Evolutionary conservation across 1,140 invertebrate genomes (phyloP).

Genomic region (Ceratosolen solmsi): DNA sequence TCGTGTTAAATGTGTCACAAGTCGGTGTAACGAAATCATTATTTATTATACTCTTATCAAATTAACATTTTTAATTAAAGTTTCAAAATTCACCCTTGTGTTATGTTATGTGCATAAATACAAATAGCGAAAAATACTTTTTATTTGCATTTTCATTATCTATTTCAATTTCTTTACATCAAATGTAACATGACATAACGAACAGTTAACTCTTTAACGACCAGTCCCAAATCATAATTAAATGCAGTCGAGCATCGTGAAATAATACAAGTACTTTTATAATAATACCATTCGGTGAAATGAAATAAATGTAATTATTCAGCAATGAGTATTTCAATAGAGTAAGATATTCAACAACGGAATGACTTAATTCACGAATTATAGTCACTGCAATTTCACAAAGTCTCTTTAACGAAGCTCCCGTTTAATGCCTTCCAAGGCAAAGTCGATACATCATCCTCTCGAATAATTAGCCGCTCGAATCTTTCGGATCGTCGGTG

Average conservation of each 20-base stretch:
- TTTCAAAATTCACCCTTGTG: no score
- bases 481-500: slow-evolving; percentile 7
- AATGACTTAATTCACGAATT: not conserved
- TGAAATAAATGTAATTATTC: not conserved
- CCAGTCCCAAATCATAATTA: not conserved
- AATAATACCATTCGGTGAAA: not conserved
- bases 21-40: no score
- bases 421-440: not conserved
- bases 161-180: not conserved
- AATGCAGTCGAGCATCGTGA: not conserved
- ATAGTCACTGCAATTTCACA: not conserved
- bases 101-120: no score
- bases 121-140: no score
- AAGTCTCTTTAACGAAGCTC: not conserved
- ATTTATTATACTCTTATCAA: no score
- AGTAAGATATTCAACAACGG: not conserved
- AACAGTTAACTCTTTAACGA: not conserved
- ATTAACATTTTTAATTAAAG: no score
- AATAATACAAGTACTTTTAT: not conserved
- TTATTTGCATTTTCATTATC: not conserved
- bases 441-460: slow-evolving; percentile 1
- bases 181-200: not conserved
- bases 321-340: no score
- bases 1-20: no score
- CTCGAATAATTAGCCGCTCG: not conserved